Conservation (phyloP, 1,140 invertebrate species). For the Camponotus pennsylvanicus region DNA sequence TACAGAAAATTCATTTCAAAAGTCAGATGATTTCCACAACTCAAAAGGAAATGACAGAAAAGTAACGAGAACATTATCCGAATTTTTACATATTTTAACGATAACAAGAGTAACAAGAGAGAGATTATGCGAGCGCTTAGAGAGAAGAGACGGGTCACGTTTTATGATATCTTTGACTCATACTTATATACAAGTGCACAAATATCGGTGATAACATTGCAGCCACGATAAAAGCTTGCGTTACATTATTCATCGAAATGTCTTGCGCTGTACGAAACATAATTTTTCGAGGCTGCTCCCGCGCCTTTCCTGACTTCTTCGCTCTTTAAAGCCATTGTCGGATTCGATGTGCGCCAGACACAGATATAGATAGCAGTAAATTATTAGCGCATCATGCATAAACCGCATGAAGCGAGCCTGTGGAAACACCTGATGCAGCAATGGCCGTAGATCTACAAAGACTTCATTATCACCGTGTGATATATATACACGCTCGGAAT, state of each 20-base stretch:
- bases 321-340: not conserved
- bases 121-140: not conserved
- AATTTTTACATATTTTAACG: not conserved
- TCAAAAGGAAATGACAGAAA: not conserved
- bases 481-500: slow-evolving; percentile 58
- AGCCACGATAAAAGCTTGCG: not conserved
- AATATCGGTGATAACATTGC: slow-evolving; percentile 11
- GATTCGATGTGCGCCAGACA: not conserved
- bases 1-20: not conserved
- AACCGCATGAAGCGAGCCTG: slow-evolving; percentile 12
- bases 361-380: slow-evolving; percentile 26
- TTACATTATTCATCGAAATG: slow-evolving; percentile 15
- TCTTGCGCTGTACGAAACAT: not conserved
- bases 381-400: slow-evolving; percentile 34
- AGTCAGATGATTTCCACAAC: not conserved
- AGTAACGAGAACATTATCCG: not conserved
- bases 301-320: not conserved
- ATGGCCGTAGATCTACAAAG: slow-evolving; percentile 39
- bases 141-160: not conserved
- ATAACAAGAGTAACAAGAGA: not conserved
- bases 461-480: slow-evolving; percentile 62
- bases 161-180: not conserved
- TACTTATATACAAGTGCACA: not conserved
- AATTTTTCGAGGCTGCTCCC: not conserved
- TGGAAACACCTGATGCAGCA: slow-evolving; percentile 45